Percentiles rank a stretch among this genome's conserved stretches.
These are phyloP conservation scores for Enteromius thamalakanensis DNA, from an alignment of 2,797 vertebrate species.

Conservation along the genomic window DNA sequence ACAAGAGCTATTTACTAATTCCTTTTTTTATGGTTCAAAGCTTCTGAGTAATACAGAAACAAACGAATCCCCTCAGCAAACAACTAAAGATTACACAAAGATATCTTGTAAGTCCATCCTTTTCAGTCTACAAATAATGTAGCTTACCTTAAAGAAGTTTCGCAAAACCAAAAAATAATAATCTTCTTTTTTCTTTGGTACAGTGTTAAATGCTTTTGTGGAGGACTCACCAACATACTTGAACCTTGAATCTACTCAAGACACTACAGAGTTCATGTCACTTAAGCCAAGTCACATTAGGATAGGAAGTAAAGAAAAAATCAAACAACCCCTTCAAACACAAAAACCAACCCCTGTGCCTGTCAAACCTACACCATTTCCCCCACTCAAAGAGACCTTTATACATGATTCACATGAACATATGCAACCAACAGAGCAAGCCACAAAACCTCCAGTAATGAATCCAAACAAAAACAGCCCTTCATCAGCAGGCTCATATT, in stretches of 20 bases:
- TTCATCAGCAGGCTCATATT: background rate
- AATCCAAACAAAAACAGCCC: constrained; percentile 45
- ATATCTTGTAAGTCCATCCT: constrained; percentile 12
- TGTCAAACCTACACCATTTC: background rate
- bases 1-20: constrained; percentile 24
- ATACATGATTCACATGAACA: constrained; percentile 39
- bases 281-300: constrained; percentile 8
- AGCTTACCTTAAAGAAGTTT: too few relatives aligned
- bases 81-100: constrained; percentile 10
- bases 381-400: constrained; percentile 10
- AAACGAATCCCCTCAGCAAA: constrained; percentile 7
- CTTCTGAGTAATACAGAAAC: constrained; percentile 34
- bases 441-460: constrained; percentile 36
- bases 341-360: background rate
- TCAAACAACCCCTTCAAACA: background rate
- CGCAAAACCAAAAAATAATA: background rate
- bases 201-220: constrained; percentile 45
- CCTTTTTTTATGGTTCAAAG: constrained; percentile 22
- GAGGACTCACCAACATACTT: constrained; percentile 46
- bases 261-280: constrained; percentile 16
- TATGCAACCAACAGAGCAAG: constrained; percentile 51
- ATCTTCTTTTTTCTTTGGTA: background rate
- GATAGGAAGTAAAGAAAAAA: constrained; percentile 12
- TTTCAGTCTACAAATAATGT: background rate
- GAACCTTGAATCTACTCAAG: constrained; percentile 15